phyloP scores from a whole-genome alignment of 2,113 vertebrate genomes.

The Alethe diademata region DNA sequence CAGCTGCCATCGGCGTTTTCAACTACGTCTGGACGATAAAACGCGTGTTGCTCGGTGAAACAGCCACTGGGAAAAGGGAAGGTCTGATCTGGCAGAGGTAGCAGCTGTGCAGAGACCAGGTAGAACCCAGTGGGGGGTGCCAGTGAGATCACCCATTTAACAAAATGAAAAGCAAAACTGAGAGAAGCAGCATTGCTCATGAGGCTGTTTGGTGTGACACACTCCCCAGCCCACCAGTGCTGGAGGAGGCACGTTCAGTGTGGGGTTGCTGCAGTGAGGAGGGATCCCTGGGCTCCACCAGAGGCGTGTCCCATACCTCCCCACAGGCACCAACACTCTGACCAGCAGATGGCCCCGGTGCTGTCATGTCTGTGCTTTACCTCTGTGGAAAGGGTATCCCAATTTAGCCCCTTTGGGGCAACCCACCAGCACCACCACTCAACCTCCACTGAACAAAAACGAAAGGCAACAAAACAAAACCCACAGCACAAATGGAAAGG shows the following conservation, averaged over 20 bases:
- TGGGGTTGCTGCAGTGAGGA: neutral
- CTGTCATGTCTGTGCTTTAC: neutral
- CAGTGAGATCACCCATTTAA: neutral
- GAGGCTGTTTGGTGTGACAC: neutral
- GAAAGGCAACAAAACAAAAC: constrained; percentile 49
- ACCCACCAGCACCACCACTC: neutral
- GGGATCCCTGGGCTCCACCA: neutral
- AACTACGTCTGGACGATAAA: accelerated
- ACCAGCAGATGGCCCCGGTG: neutral
- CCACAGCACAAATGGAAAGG: neutral
- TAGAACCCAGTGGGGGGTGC: neutral
- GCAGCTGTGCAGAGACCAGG: neutral
- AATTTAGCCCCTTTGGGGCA: neutral
- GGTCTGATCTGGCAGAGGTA: neutral
- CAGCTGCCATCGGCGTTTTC: neutral
- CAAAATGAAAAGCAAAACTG: neutral
- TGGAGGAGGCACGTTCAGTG: neutral
- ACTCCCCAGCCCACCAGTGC: neutral
- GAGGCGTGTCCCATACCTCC: neutral
- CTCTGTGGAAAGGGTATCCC: neutral
- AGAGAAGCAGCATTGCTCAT: constrained; percentile 6
- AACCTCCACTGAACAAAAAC: neutral
- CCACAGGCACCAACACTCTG: neutral
- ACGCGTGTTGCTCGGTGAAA: accelerated
- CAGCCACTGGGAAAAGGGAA: neutral